Conservation (phyloP, 2,888 invertebrate genomes). For the Dryomyza anilis region DNA sequence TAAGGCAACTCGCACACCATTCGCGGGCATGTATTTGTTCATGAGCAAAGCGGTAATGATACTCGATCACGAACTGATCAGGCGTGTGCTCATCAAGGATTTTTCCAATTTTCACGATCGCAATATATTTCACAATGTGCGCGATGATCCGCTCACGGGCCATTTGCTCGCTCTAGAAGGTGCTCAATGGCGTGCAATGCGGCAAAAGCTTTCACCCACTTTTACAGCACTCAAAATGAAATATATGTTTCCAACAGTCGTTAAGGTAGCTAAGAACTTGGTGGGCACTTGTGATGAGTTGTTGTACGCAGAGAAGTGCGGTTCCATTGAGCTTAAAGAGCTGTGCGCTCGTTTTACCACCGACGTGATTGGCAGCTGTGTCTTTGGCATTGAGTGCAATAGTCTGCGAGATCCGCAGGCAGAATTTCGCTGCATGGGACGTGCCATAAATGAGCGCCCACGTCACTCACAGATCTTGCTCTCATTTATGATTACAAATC, state of each 20-base stretch:
- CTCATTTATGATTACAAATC: constrained; percentile 33
- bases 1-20: constrained; percentile 42
- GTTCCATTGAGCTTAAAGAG: constrained; percentile 60
- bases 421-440: constrained; percentile 48
- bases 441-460: constrained; percentile 32
- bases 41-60: constrained; percentile 33
- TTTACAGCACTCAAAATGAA: constrained; percentile 64
- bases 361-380: constrained; percentile 63
- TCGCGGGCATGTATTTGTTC: constrained; percentile 44
- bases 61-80: constrained; percentile 44
- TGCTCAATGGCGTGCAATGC: constrained; percentile 61
- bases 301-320: constrained; percentile 42
- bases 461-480: constrained; percentile 30
- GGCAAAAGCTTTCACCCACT: constrained; percentile 61
- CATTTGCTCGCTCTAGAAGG: constrained; percentile 56
- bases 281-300: constrained; percentile 38
- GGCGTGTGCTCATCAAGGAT: constrained; percentile 45
- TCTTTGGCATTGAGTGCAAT: constrained; percentile 63
- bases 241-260: constrained; percentile 54
- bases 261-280: constrained; percentile 24
- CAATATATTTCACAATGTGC: constrained; percentile 42
- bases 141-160: constrained; percentile 52
- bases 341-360: constrained; percentile 61
- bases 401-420: constrained; percentile 58
- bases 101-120: constrained; percentile 47